A percentile compares a stretch with the other conserved stretches of the same genome.
Conservation (phyloP, 2,113 vertebrate species). For the Siphamia tubifer region DNA sequence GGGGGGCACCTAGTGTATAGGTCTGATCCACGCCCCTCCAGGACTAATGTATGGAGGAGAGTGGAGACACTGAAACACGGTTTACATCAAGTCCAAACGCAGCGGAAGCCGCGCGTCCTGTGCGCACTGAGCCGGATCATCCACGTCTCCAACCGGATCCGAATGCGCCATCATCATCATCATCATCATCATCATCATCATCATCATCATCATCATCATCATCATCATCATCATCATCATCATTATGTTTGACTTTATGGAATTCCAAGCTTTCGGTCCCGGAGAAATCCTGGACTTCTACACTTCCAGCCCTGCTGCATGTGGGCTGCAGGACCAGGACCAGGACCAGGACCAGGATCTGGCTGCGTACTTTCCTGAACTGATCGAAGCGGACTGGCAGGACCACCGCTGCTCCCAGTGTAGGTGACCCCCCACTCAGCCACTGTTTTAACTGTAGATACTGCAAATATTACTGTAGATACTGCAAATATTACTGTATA, state of each 20-base stretch:
- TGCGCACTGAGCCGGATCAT: too few species aligned
- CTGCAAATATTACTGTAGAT: too few species aligned
- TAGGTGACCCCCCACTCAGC: conserved; percentile 79
- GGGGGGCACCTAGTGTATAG: neutral
- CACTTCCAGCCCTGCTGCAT: conserved; percentile 83
- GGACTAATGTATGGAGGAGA: too few species aligned
- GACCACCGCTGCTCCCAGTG: conserved; percentile 88
- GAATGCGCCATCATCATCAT: conserved; percentile 79
- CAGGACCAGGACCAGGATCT: too few species aligned
- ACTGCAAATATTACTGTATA: too few species aligned
- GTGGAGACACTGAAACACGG: conserved; percentile 88
- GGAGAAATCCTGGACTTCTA: conserved; percentile 91
- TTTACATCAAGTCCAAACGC: conserved; percentile 89
- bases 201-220: too few species aligned
- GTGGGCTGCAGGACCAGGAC: conserved; percentile 90
- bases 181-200: too few species aligned
- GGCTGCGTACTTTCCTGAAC: conserved; percentile 91
- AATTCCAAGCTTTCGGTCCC: conserved; percentile 89
- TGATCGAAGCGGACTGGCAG: conserved; percentile 90
- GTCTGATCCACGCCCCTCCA: conserved; percentile 3
- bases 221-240: too few species aligned
- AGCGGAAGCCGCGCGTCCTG: too few species aligned
- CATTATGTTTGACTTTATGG: conserved; percentile 98
- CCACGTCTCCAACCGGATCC: neutral
- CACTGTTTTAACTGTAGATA: too few species aligned